These are phyloP conservation scores for Cryptocephalus primarius DNA, from an alignment of 2,888 invertebrate species.

Conservation along the genomic window DNA sequence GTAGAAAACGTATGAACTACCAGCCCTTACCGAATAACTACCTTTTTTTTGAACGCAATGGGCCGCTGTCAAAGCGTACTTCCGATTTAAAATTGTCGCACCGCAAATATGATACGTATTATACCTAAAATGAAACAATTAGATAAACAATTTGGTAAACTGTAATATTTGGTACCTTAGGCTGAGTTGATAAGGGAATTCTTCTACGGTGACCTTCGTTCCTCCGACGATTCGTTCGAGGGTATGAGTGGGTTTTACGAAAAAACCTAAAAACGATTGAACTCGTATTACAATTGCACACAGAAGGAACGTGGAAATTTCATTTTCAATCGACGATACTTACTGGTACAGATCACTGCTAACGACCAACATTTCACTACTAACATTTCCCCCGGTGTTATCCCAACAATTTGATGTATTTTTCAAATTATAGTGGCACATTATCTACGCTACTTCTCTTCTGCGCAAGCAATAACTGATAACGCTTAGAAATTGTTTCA, in stretches of 20 bases:
- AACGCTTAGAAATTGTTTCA: too few species aligned
- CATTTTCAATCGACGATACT: too few species aligned
- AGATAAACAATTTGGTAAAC: neutral
- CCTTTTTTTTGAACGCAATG: slow-evolving; percentile 15
- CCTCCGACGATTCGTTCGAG: slow-evolving; percentile 14
- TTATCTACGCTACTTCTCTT: too few species aligned
- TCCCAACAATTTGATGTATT: too few species aligned
- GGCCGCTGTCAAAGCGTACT: slow-evolving; percentile 14
- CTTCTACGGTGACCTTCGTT: slow-evolving; percentile 5
- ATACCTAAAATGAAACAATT: slow-evolving; percentile 7
- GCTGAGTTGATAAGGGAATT: slow-evolving; percentile 15
- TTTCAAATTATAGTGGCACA: too few species aligned
- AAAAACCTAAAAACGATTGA: too few species aligned
- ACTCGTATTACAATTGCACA: too few species aligned
- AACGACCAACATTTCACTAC: too few species aligned
- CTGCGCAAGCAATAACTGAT: neutral
- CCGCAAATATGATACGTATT: slow-evolving; percentile 14
- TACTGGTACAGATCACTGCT: too few species aligned
- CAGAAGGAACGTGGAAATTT: too few species aligned
- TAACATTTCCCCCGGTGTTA: too few species aligned
- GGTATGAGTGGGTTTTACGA: too few species aligned
- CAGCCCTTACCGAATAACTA: slow-evolving; percentile 15
- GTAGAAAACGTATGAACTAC: slow-evolving; percentile 7
- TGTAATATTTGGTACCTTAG: slow-evolving; percentile 7
- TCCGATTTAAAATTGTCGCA: slow-evolving; percentile 12